Conservation (phyloP, 2,797 vertebrate genomes). For the Anguilla pacifica region DNA sequence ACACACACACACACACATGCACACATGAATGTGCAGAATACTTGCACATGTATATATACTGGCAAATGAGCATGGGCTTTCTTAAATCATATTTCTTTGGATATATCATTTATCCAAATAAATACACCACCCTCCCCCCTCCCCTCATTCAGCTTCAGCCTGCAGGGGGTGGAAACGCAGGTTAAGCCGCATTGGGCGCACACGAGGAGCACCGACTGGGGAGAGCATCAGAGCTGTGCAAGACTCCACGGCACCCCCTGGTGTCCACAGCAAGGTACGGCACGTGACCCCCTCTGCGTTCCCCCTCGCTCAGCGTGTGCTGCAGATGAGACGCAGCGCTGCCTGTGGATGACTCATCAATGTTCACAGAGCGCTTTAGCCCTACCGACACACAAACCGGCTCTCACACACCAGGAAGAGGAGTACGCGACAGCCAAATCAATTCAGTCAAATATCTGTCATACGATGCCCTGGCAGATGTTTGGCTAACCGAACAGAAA, state of each 20-base stretch:
- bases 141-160: not conserved
- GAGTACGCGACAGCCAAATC: slow-evolving; percentile 33
- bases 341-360: not conserved
- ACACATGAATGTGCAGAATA: too few relatives aligned
- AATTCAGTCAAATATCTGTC: slow-evolving; percentile 34
- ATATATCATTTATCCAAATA: too few relatives aligned
- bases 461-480: not conserved
- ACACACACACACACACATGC: too few relatives aligned
- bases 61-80: not conserved
- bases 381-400: not conserved
- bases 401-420: not conserved
- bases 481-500: slow-evolving; percentile 32
- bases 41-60: not conserved
- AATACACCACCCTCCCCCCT: too few relatives aligned
- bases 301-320: not conserved
- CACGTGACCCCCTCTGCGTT: not conserved
- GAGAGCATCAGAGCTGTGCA: not conserved
- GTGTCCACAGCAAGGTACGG: not conserved
- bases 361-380: not conserved
- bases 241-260: not conserved
- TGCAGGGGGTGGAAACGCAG: not conserved
- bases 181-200: not conserved
- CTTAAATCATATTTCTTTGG: not conserved
- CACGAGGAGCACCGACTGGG: not conserved
- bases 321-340: not conserved